Conservation (phyloP, 2,888 invertebrate genomes). For the Drosophila sordidula region DNA sequence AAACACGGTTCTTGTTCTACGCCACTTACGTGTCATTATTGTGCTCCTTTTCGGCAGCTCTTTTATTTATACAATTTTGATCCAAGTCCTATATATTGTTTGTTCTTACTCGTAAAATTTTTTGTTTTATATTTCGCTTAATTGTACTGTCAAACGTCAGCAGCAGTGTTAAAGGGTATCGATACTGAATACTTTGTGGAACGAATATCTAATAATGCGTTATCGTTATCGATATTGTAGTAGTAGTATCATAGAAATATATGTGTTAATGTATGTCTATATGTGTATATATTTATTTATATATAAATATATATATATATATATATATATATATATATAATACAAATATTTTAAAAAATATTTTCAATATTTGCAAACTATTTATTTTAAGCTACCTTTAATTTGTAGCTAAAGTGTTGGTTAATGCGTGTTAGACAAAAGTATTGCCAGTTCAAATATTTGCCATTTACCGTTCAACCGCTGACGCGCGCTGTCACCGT, state of each 20-base stretch:
- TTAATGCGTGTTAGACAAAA: neutral
- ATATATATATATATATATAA: no score
- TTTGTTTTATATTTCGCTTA: constrained; percentile 12
- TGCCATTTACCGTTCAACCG: constrained; percentile 35
- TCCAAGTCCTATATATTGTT: constrained; percentile 23
- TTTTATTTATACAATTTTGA: constrained; percentile 26
- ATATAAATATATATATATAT: no score
- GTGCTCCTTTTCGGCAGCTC: constrained; percentile 37
- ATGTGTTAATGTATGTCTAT: neutral
- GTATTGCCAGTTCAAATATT: constrained; percentile 11
- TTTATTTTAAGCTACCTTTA: neutral
- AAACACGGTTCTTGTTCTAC: neutral
- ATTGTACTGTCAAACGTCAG: constrained; percentile 32
- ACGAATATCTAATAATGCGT: neutral
- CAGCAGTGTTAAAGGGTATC: constrained; percentile 29
- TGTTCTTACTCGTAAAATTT: constrained; percentile 7
- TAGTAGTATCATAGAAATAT: neutral
- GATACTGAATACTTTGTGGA: constrained; percentile 9
- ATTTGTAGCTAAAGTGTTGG: neutral
- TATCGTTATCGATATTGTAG: neutral
- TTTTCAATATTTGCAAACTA: no score
- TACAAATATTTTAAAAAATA: no score
- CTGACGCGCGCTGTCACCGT: neutral
- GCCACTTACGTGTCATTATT: constrained; percentile 68
- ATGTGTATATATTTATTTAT: no score